Conservation (phyloP, 2,113 vertebrate genomes). For the Nibea coibor region DNA sequence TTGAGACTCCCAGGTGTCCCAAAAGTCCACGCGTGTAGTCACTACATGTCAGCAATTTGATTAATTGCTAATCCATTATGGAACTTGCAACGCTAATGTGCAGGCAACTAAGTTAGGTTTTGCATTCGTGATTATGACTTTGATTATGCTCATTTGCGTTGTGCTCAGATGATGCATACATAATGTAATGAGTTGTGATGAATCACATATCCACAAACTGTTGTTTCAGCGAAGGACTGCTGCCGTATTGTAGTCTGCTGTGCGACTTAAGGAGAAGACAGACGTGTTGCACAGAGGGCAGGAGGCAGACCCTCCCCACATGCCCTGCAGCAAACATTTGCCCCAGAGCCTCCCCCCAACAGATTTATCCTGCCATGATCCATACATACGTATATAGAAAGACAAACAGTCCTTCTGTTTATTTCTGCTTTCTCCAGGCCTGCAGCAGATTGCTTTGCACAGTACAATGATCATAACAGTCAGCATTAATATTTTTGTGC, state of each 20-base stretch:
- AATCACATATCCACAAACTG: not conserved
- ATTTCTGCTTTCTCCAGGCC: conserved; percentile 25
- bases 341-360: not conserved
- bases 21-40: not conserved
- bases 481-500: conserved; percentile 47
- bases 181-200: not conserved
- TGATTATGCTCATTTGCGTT: not conserved
- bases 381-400: conserved; percentile 23
- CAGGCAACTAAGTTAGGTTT: not conserved
- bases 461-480: conserved; percentile 54
- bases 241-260: not conserved
- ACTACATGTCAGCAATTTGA: not conserved
- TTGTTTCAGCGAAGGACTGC: not conserved
- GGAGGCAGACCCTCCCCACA: not conserved
- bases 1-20: not conserved
- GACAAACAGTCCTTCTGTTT: conserved; percentile 32
- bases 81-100: not conserved
- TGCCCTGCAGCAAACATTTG: not conserved
- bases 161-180: not conserved
- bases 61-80: not conserved
- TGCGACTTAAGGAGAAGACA: not conserved
- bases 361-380: conserved; percentile 35
- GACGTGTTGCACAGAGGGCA: not conserved
- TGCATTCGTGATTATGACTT: not conserved
- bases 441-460: conserved; percentile 60